These are phyloP conservation scores for Pionites leucogaster DNA, from an alignment of 2,113 vertebrate species.

Conservation along the genomic window DNA sequence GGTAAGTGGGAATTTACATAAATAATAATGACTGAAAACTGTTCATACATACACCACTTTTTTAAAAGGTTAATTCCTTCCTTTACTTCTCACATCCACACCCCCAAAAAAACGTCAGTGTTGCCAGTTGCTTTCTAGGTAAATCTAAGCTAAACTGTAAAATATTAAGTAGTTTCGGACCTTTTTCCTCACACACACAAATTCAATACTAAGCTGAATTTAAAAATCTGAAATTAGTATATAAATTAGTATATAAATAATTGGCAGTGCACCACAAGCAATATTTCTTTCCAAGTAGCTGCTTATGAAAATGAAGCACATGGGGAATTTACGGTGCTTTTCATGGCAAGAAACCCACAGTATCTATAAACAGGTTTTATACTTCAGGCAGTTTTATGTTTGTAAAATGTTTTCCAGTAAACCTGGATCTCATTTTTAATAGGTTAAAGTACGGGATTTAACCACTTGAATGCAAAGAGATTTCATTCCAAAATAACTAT, in stretches of 20 bases:
- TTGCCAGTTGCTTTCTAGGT: background rate
- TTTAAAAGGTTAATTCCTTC: background rate
- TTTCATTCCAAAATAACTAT: slow-evolving; percentile 39
- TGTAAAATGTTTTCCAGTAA: slow-evolving; percentile 24
- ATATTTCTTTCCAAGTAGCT: slow-evolving; percentile 36
- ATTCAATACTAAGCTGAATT: background rate
- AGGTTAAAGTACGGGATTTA: slow-evolving; percentile 27
- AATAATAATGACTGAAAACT: background rate
- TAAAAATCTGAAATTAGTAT: background rate
- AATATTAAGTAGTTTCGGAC: background rate
- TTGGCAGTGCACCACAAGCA: slow-evolving; percentile 7
- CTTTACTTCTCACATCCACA: background rate
- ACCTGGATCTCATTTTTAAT: slow-evolving; percentile 1
- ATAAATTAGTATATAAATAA: slow-evolving; percentile 53
- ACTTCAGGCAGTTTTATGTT: slow-evolving; percentile 41
- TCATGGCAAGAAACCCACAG: slow-evolving; percentile 2
- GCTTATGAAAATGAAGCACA: slow-evolving; percentile 48
- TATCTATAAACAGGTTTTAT: slow-evolving; percentile 52
- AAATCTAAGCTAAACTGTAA: background rate
- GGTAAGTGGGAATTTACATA: background rate
- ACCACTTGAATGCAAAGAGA: slow-evolving; percentile 26
- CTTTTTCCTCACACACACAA: background rate
- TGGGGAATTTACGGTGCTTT: slow-evolving; percentile 50
- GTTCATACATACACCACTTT: background rate
- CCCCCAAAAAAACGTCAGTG: accelerated